phyloP scores from a whole-genome alignment of 1,140 invertebrate genomes.

The Drosophila albomicans region DNA sequence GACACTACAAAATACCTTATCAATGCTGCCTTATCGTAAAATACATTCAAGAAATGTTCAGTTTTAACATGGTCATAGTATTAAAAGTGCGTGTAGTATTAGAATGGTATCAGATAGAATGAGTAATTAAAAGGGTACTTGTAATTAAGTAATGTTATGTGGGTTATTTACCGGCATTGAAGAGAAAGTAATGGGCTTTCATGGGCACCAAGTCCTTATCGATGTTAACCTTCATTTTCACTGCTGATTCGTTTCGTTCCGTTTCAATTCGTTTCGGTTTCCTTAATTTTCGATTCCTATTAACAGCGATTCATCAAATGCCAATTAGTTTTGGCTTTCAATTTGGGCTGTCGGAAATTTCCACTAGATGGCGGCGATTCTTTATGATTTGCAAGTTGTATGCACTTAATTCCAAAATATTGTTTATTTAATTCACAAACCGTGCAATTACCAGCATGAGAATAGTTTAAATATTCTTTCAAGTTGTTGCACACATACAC shows the following conservation, averaged over 20 bases:
- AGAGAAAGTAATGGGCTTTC: constrained; percentile 95
- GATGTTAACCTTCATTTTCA: constrained; percentile 85
- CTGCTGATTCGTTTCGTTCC: constrained; percentile 10
- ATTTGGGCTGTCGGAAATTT: not conserved
- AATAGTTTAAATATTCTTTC: constrained; percentile 8
- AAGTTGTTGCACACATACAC: constrained; percentile 5
- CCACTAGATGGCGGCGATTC: not conserved
- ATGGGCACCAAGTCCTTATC: constrained; percentile 92
- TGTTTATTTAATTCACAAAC: constrained; percentile 41
- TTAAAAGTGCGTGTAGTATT: constrained; percentile 18
- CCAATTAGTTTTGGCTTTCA: not conserved
- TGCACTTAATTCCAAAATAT: constrained; percentile 18
- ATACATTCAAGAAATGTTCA: constrained; percentile 5
- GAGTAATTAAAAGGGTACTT: constrained; percentile 31
- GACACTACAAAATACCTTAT: constrained; percentile 9
- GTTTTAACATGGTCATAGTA: not conserved
- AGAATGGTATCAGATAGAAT: constrained; percentile 46
- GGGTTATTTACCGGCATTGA: constrained; percentile 91
- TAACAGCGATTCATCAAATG: constrained; percentile 23
- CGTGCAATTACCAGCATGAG: constrained; percentile 30
- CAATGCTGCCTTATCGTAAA: constrained; percentile 1
- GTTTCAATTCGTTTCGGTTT: not conserved
- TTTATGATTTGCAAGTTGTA: constrained; percentile 2
- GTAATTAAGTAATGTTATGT: constrained; percentile 1
- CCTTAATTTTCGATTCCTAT: too few relatives aligned